Conservation (phyloP, 1,140 invertebrate genomes). For the Helicoverpa zea region DNA sequence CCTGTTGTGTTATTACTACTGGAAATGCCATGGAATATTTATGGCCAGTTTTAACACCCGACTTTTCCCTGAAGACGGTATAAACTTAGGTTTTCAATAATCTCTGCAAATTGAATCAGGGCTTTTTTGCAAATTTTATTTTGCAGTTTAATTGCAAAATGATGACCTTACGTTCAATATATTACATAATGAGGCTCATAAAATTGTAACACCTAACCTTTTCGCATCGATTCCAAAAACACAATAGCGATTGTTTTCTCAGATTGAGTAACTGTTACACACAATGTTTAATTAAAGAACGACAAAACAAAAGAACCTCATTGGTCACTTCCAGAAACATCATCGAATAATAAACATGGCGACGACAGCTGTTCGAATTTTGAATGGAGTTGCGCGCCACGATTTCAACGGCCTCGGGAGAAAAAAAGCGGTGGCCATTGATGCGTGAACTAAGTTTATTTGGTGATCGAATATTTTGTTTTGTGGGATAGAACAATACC, state of each 20-base stretch:
- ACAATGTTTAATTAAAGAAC: conserved; percentile 36
- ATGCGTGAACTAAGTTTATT: conserved; percentile 51
- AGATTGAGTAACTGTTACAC: not conserved
- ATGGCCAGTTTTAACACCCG: too few relatives aligned
- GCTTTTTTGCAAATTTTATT: too few relatives aligned
- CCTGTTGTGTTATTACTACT: conserved; percentile 16
- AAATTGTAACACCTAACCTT: not conserved
- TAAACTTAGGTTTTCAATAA: too few relatives aligned
- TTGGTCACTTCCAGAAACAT: conserved; percentile 32
- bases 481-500: not conserved
- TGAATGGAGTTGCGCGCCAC: conserved; percentile 57
- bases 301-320: conserved; percentile 33
- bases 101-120: too few relatives aligned
- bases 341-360: conserved; percentile 38
- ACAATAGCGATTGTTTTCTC: conserved; percentile 12
- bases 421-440: conserved; percentile 58
- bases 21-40: not conserved
- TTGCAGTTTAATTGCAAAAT: not conserved
- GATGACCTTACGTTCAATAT: not conserved
- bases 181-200: not conserved
- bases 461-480: not conserved
- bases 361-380: conserved; percentile 56
- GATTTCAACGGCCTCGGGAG: conserved; percentile 59
- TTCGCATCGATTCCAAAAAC: not conserved
- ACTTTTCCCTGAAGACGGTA: too few relatives aligned